A percentile compares a stretch with the other conserved stretches of the same genome.
phyloP scores from a whole-genome alignment of 35 echinoderm and acorn worm species.

The Holothuria glaberrima region DNA sequence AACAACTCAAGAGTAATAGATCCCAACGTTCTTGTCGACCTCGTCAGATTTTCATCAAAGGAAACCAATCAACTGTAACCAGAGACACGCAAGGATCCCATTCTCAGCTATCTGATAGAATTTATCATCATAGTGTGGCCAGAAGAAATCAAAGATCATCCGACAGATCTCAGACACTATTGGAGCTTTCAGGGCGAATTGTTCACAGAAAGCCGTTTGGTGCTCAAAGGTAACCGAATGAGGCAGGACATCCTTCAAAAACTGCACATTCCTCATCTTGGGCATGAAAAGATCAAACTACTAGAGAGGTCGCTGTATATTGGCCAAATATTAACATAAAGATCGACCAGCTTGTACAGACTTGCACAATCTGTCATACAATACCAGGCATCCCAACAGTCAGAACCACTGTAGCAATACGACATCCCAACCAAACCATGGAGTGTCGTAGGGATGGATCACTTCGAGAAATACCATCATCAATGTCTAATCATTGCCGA shows the following conservation, averaged over 20 bases:
- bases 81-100: constrained; percentile 2
- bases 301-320: constrained; percentile 61
- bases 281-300: constrained; percentile 54
- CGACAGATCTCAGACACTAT: constrained; percentile 43
- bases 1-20: neutral
- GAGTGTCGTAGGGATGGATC: neutral
- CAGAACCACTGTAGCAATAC: neutral
- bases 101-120: constrained; percentile 10
- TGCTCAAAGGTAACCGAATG: constrained; percentile 34
- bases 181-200: constrained; percentile 44
- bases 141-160: constrained; percentile 24
- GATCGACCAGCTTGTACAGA: constrained; percentile 44
- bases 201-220: constrained; percentile 20
- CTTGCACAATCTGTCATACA: constrained; percentile 20
- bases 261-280: constrained; percentile 40
- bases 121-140: constrained; percentile 50
- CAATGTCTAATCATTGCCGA: constrained; percentile 40
- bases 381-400: neutral
- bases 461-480: neutral
- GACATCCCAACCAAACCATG: constrained; percentile 19
- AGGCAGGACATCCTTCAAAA: constrained; percentile 41
- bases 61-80: neutral
- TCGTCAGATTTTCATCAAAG: constrained; percentile 25
- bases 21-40: constrained; percentile 19
- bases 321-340: constrained; percentile 74